Base-by-base conservation (phyloP, 64 coral and sea anemone species). In the Cladopsammia gracilis region DNA sequence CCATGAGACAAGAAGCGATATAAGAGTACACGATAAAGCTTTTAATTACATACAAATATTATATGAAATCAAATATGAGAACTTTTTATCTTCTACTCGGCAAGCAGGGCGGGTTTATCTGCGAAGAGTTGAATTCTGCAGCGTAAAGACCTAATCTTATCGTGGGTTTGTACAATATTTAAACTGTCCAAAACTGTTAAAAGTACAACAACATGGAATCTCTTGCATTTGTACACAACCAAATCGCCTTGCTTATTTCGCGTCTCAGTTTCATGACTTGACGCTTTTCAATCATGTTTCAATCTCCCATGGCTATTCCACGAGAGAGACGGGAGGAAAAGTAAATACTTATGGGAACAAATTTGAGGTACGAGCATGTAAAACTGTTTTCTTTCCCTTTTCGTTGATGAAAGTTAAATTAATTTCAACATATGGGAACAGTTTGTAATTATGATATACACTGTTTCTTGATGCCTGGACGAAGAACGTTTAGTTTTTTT, bases 31-130 rank as follows among this genome's bases (percentile, higher is more conserved):
- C 48, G 91, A 93, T 93, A 93, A 93, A 93, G 53, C 91, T 84
- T 84, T 84, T 93, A 93, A 93, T 93, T 93, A 86, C 82, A 87
- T 82, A 93, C 83, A 87, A 88, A 91, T 86, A 93, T 93, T 75
- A 86, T 66, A 90, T 93, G 91, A 93, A 87, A 93, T 93, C 91
- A 93, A 93, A 93, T 86, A 93, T 75, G 81, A 83, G 90, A 51
- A 86, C 43, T 85, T 93, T 88, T 93, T 93, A 93, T 93, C 91
- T 72, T 93, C 26, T 65, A 51, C 72, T 18, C 48, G 34, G 83
- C 70, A 93, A 54, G 64, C 73, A 88, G 86, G 74, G 74, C 91
- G 85, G 80, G 44, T 93, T 93, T 93, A 93, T 93, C 91, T 93
- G 70, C 44, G 25, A 51, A 73, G 64, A 51, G 82, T 93, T 93